A percentile compares a stretch with the other conserved stretches of the same genome.
Evolutionary conservation across 2,797 vertebrate species (phyloP).

Genomic region (Peromyscus eremicus): DNA sequence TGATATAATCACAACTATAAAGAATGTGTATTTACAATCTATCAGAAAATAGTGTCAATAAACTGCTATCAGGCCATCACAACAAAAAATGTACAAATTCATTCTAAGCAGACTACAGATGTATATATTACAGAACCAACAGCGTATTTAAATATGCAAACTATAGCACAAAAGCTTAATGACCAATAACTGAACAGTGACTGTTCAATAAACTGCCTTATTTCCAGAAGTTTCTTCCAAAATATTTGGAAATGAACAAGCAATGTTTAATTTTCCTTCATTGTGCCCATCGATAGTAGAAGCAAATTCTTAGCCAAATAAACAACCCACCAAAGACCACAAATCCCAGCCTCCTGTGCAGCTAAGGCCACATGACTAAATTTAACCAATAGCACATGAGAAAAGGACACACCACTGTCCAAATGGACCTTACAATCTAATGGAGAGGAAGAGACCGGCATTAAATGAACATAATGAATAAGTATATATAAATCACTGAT

Average conservation of each 20-base stretch:
- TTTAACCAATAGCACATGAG: background rate
- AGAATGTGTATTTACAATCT: constrained; percentile 1
- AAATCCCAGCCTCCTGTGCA: constrained; percentile 49
- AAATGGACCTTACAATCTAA: background rate
- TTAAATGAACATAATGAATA: background rate
- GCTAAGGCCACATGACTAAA: constrained; percentile 44
- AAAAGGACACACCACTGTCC: background rate
- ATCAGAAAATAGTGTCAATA: background rate
- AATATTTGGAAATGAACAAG: background rate
- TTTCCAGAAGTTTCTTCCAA: constrained; percentile 42
- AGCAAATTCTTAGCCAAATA: background rate
- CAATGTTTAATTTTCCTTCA: constrained; percentile 2
- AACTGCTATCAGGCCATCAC: constrained; percentile 16
- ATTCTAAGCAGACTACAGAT: background rate
- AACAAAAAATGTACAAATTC: background rate
- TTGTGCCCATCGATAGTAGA: constrained; percentile 10
- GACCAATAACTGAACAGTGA: constrained; percentile 44
- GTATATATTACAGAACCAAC: background rate
- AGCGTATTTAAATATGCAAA: constrained; percentile 8
- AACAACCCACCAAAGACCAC: background rate
- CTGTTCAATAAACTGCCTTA: constrained; percentile 10
- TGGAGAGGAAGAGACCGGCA: background rate
- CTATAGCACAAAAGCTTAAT: constrained; percentile 42
- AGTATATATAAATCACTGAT: background rate
- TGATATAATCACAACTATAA: background rate